These are phyloP conservation scores for Calameuta filiformis DNA, from an alignment of 2,888 invertebrate species.

Conservation along the genomic window DNA sequence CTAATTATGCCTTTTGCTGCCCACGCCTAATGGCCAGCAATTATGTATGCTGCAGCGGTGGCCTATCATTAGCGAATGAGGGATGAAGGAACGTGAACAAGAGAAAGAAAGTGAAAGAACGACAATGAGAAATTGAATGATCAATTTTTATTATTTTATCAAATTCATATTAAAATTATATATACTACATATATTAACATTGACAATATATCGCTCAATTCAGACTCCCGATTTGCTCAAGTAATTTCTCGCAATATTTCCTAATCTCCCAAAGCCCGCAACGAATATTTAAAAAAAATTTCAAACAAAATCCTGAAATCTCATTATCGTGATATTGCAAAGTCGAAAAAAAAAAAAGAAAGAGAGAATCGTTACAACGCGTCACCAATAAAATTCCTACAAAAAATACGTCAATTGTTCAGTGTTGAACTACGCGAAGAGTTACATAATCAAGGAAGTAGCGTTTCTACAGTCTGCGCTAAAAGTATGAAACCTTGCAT, in stretches of 20 bases:
- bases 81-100: neutral
- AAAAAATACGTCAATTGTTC: too few relatives aligned
- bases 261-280: neutral
- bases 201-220: neutral
- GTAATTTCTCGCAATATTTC: neutral
- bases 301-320: neutral
- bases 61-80: constrained; percentile 1
- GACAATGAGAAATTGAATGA: neutral
- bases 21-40: constrained; percentile 1
- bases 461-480: neutral
- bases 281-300: neutral
- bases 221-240: neutral
- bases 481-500: neutral
- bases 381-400: too few relatives aligned
- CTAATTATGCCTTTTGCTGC: constrained; percentile 23
- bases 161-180: neutral
- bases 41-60: neutral
- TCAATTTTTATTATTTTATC: neutral
- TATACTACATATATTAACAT: neutral
- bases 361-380: too few relatives aligned
- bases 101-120: neutral
- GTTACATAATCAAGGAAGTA: neutral
- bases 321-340: neutral
- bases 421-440: neutral
- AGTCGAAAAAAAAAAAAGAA: neutral